Conservation (phyloP, 2,797 vertebrate species). For the Cephalopachus bancanus region DNA sequence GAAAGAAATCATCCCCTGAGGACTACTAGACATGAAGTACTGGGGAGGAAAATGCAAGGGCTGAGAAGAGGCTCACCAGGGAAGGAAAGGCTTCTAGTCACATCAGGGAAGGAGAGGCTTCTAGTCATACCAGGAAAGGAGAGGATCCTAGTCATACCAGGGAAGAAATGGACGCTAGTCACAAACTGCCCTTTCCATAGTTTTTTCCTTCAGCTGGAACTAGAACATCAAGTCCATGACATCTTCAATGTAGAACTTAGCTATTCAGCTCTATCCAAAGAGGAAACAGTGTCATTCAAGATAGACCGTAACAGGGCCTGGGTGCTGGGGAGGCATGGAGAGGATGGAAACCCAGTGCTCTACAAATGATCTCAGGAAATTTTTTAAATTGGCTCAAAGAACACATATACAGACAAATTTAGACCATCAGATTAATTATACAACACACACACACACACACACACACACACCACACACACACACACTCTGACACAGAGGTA, state of each 20-base stretch:
- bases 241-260: background rate
- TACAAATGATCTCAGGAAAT: conserved; percentile 18
- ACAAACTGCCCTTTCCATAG: conserved; percentile 31
- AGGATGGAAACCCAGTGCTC: background rate
- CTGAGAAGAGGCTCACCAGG: background rate
- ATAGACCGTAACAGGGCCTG: background rate
- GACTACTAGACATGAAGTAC: background rate
- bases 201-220: background rate
- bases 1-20: background rate
- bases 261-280: conserved; percentile 50
- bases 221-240: background rate
- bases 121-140: background rate
- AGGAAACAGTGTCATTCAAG: background rate
- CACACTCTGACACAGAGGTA: background rate
- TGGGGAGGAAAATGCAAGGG: too few relatives aligned
- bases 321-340: background rate
- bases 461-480: background rate
- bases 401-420: background rate
- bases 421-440: background rate
- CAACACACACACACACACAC: background rate
- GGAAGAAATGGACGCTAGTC: background rate
- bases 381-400: background rate
- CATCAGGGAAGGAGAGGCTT: background rate
- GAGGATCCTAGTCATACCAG: background rate
- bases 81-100: background rate